Percentiles rank a stretch among this genome's conserved stretches.
These are phyloP conservation scores for Sogatella furcifera DNA, from an alignment of 1,140 invertebrate genomes.

Conservation along the genomic window DNA sequence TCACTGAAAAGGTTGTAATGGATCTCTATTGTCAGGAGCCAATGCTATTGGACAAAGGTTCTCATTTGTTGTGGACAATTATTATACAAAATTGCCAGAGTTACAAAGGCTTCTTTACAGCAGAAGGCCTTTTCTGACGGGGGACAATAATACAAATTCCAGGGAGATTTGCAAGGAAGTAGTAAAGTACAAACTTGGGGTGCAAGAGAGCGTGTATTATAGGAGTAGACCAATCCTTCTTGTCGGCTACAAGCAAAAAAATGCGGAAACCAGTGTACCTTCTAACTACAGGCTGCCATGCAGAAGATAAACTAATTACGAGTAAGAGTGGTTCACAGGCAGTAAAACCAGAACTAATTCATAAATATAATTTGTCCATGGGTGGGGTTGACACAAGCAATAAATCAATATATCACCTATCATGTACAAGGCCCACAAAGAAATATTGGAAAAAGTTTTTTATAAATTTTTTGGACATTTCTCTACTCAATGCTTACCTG, in stretches of 20 bases:
- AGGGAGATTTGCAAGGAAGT: neutral
- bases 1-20: neutral
- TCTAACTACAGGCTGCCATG: constrained; percentile 5
- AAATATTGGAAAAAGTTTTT: constrained; percentile 14
- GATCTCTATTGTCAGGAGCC: neutral
- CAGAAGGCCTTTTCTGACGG: neutral
- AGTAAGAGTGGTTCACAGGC: neutral
- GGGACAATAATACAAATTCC: neutral
- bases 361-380: constrained; percentile 10
- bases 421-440: neutral
- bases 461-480: constrained; percentile 20
- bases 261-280: constrained; percentile 10
- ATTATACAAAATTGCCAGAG: neutral
- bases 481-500: neutral
- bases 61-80: neutral
- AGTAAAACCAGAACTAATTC: constrained; percentile 10
- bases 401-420: constrained; percentile 4
- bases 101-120: neutral
- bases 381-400: neutral
- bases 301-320: neutral
- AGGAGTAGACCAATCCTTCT: neutral
- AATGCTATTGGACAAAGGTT: neutral
- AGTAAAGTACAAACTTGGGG: neutral
- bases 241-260: constrained; percentile 7
- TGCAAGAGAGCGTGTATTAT: constrained; percentile 3